Evolutionary conservation across 1,140 invertebrate genomes (phyloP).

Genomic region (Palaemon carinicauda): DNA sequence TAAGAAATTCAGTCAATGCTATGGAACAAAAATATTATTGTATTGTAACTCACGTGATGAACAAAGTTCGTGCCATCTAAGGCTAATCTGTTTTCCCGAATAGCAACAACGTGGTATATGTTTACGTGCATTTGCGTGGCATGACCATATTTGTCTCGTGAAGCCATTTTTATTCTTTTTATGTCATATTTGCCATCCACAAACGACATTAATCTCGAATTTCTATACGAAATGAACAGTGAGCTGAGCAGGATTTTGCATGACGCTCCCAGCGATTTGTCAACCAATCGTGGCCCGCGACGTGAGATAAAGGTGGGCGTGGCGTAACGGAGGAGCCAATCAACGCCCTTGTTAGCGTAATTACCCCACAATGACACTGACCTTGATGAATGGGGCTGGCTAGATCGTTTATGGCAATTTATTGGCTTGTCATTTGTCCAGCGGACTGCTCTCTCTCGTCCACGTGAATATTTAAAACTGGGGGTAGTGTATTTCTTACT

Average conservation of each 20-base stretch:
- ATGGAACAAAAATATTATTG: too few relatives aligned
- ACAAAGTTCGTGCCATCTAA: too few relatives aligned
- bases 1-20: too few relatives aligned
- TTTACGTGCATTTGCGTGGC: background rate
- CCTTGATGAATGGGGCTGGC: slow-evolving; percentile 30
- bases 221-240: slow-evolving; percentile 36
- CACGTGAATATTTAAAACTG: background rate
- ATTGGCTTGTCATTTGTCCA: slow-evolving; percentile 46
- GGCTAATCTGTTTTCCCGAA: too few relatives aligned
- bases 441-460: background rate
- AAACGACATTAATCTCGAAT: slow-evolving; percentile 20
- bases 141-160: background rate
- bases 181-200: background rate
- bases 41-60: too few relatives aligned
- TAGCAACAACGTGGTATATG: background rate
- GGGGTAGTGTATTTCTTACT: too few relatives aligned
- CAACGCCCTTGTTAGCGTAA: slow-evolving; percentile 18
- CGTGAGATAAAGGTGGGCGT: slow-evolving; percentile 19
- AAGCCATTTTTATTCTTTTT: background rate
- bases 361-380: slow-evolving; percentile 41
- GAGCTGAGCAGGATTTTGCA: slow-evolving; percentile 40
- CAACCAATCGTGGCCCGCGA: slow-evolving; percentile 21
- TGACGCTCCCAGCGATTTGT: slow-evolving; percentile 19
- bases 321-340: slow-evolving; percentile 25
- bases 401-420: slow-evolving; percentile 31